phyloP scores from a whole-genome alignment of 2,888 invertebrate genomes.

The Catocala sponsa region DNA sequence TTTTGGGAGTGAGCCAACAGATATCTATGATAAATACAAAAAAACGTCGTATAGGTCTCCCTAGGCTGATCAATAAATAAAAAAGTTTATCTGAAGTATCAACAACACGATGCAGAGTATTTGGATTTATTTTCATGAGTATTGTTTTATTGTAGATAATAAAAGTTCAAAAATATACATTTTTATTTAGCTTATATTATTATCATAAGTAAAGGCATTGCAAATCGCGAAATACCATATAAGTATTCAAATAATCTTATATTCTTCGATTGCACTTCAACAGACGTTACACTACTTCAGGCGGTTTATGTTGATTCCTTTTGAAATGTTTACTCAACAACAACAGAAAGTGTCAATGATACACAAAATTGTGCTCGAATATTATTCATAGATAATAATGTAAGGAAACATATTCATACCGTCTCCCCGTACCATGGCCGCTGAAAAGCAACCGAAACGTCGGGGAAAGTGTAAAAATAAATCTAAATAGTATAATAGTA shows the following conservation, averaged over 20 bases:
- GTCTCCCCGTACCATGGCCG: too few relatives aligned
- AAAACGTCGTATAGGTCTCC: constrained; percentile 25
- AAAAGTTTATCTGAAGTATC: constrained; percentile 15
- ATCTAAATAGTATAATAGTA: too few relatives aligned
- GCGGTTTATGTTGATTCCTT: neutral
- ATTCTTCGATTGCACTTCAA: too few relatives aligned
- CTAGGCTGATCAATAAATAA: constrained; percentile 27
- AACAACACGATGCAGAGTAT: neutral
- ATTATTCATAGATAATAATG: neutral
- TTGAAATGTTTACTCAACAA: constrained; percentile 1
- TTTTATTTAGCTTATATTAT: too few relatives aligned
- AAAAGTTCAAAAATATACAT: neutral
- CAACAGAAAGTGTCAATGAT: neutral
- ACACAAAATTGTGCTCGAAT: neutral
- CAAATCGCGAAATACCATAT: too few relatives aligned
- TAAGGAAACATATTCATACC: too few relatives aligned
- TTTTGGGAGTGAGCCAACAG: constrained; percentile 52
- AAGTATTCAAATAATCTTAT: too few relatives aligned
- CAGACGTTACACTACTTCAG: constrained; percentile 1
- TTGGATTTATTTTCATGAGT: too few relatives aligned
- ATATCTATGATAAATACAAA: constrained; percentile 50
- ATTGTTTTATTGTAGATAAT: too few relatives aligned
- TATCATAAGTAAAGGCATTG: too few relatives aligned
- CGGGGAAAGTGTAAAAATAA: too few relatives aligned
- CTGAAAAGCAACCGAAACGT: too few relatives aligned